These are phyloP conservation scores for Contarinia nasturtii DNA, from an alignment of 1,140 invertebrate genomes.

Conservation along the genomic window DNA sequence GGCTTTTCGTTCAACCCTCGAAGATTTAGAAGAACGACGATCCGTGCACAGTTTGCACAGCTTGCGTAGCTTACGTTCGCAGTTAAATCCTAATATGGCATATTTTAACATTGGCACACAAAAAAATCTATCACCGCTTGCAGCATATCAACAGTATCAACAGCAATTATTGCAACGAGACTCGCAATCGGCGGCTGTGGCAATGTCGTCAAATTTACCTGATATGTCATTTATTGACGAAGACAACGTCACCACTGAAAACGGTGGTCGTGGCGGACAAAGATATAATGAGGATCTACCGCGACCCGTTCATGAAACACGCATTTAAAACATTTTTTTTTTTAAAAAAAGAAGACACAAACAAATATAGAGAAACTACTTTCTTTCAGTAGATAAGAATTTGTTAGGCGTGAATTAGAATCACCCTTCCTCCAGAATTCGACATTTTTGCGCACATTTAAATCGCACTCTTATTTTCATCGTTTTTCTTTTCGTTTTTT, in stretches of 20 bases:
- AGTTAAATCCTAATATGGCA: too few species aligned
- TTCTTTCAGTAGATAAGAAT: too few species aligned
- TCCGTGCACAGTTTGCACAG: constrained; percentile 95
- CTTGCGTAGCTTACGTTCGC: constrained; percentile 39
- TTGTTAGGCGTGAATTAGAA: too few species aligned
- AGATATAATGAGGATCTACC: background rate
- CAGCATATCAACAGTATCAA: constrained; percentile 6
- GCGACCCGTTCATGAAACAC: background rate
- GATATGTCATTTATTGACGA: constrained; percentile 88
- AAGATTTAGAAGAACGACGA: constrained; percentile 97
- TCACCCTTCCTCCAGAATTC: too few species aligned
- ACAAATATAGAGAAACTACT: too few species aligned
- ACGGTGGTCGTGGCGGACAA: background rate
- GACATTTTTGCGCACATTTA: too few species aligned
- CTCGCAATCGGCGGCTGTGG: background rate
- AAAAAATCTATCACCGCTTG: background rate
- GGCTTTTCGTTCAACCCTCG: constrained; percentile 98
- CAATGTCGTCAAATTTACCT: constrained; percentile 27
- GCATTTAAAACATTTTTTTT: background rate
- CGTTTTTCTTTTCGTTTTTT: too few species aligned
- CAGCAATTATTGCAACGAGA: constrained; percentile 6
- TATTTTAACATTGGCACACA: too few species aligned
- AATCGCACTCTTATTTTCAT: too few species aligned
- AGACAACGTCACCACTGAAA: constrained; percentile 30
- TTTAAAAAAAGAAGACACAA: background rate